These are phyloP conservation scores for Gopherus flavomarginatus DNA, from an alignment of 2,113 vertebrate genomes.

Conservation along the genomic window DNA sequence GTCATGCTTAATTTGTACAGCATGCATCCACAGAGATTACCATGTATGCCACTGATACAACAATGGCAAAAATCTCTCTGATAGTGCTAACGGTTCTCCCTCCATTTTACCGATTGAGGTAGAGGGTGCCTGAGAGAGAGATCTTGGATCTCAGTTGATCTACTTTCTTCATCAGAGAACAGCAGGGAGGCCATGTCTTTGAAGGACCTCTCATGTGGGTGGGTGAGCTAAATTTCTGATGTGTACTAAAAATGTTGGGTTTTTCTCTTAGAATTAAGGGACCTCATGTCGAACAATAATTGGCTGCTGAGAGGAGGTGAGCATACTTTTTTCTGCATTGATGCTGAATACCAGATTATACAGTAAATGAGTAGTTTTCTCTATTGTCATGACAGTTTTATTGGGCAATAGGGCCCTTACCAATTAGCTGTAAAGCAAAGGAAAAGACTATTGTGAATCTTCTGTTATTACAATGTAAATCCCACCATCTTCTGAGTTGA, in stretches of 20 bases:
- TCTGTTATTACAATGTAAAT: not conserved
- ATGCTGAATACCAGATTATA: not conserved
- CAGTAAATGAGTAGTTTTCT: not conserved
- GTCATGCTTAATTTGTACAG: not conserved
- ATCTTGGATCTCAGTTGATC: not conserved
- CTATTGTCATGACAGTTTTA: not conserved
- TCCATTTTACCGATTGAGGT: not conserved
- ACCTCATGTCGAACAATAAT: not conserved
- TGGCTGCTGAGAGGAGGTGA: not conserved
- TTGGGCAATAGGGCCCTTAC: not conserved
- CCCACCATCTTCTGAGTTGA: not conserved
- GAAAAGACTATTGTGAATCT: not conserved
- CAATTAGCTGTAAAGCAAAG: not conserved
- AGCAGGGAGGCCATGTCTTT: not conserved
- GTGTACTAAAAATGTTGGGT: not conserved
- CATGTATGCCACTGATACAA: not conserved
- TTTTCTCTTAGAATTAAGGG: not conserved
- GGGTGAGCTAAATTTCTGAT: not conserved
- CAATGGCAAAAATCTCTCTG: not conserved
- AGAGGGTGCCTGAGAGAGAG: not conserved
- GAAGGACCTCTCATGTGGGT: not conserved
- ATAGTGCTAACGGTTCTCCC: not conserved
- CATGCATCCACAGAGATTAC: not conserved
- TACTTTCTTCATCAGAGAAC: not conserved
- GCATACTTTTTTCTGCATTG: not conserved